Conservation (phyloP, 2,797 vertebrate species). For the Astyanax mexicanus region DNA sequence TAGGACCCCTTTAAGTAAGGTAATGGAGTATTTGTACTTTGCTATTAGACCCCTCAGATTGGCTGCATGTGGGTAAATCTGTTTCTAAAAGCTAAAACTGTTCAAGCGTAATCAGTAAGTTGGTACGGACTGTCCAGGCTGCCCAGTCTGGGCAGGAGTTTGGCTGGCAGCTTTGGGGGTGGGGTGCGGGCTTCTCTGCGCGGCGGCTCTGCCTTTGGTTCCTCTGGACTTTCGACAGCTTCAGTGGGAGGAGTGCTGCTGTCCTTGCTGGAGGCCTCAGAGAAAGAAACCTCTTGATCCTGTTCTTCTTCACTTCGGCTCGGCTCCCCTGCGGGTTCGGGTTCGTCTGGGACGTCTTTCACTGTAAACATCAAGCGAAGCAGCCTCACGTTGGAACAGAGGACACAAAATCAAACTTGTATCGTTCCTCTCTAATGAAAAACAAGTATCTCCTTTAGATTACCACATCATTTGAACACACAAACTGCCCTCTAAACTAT, state of each 20-base stretch:
- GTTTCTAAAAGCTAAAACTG: no score
- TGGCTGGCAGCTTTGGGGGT: conserved; percentile 71
- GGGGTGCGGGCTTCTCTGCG: conserved; percentile 71
- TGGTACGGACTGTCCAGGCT: conserved; percentile 78
- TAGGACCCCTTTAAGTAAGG: no score
- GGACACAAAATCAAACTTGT: neutral
- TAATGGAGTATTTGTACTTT: no score
- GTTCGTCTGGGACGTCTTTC: conserved; percentile 72
- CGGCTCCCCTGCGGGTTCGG: conserved; percentile 63
- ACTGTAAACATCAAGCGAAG: conserved; percentile 56
- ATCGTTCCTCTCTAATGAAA: no score
- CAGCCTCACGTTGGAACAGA: neutral
- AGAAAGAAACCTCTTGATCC: conserved; percentile 54
- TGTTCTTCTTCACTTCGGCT: conserved; percentile 70
- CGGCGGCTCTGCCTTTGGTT: conserved; percentile 52
- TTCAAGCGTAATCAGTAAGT: neutral
- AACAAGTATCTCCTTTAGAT: no score
- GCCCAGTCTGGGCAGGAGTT: conserved; percentile 78
- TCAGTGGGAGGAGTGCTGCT: conserved; percentile 52
- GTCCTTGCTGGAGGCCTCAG: conserved; percentile 58
- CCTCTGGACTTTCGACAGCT: conserved; percentile 58
- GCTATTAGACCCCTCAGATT: no score
- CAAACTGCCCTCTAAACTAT: no score
- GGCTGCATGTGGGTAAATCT: no score
- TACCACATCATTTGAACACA: no score